Conservation (phyloP, 2,888 invertebrate species). For the Priocnemis perturbator region DNA sequence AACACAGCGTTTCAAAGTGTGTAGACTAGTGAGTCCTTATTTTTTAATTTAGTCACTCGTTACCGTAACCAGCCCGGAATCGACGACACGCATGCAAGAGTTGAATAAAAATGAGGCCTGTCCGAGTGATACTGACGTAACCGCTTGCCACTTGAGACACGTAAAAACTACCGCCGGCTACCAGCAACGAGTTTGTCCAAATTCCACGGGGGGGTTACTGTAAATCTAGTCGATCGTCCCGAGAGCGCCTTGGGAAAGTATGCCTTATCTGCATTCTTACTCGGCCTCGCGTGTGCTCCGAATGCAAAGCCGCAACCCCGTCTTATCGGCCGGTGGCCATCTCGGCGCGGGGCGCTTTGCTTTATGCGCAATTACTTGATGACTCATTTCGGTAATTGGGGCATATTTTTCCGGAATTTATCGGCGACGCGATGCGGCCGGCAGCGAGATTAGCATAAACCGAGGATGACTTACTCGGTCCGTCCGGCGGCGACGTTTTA, state of each 20-base stretch:
- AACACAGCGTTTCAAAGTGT: no score
- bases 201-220: slow-evolving; percentile 24
- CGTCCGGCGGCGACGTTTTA: slow-evolving; percentile 62
- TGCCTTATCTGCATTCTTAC: slow-evolving; percentile 65
- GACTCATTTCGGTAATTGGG: slow-evolving; percentile 73
- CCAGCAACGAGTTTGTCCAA: background rate
- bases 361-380: slow-evolving; percentile 72
- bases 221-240: slow-evolving; percentile 60
- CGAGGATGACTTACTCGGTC: slow-evolving; percentile 63
- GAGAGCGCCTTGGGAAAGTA: slow-evolving; percentile 62
- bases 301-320: slow-evolving; percentile 59
- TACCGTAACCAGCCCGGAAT: no score
- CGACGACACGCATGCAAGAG: no score
- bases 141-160: background rate
- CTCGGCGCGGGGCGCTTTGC: slow-evolving; percentile 57
- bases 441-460: slow-evolving; percentile 64
- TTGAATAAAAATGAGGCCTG: no score
- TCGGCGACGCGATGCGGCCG: slow-evolving; percentile 52
- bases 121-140: no score
- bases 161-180: background rate
- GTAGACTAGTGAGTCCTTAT: no score
- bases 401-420: slow-evolving; percentile 70
- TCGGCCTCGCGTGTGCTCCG: slow-evolving; percentile 62
- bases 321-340: slow-evolving; percentile 60
- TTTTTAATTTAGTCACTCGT: no score